A percentile compares a stretch with the other conserved stretches of the same genome.
These are phyloP conservation scores for Phenganax marumi DNA, from an alignment of 92 coral and sea anemone species.

Conservation along the genomic window DNA sequence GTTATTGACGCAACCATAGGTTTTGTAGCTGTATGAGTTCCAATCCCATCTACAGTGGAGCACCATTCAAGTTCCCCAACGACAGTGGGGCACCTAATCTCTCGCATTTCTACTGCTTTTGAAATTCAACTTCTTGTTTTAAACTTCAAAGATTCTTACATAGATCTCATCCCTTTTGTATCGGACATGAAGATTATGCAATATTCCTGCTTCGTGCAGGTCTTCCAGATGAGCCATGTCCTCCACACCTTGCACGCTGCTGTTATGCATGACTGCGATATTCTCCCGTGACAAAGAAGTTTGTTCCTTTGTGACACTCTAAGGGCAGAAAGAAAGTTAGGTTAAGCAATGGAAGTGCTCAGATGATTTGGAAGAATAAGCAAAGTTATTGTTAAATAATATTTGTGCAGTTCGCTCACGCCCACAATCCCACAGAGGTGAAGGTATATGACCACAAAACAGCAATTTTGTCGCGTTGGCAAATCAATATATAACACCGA, in stretches of 20 bases:
- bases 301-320: constrained; percentile 74
- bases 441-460: too few species aligned
- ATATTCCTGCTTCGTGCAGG: constrained; percentile 93
- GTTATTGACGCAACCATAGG: too few species aligned
- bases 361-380: background rate
- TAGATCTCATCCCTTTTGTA: constrained; percentile 83
- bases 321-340: background rate
- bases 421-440: too few species aligned
- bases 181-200: constrained; percentile 87
- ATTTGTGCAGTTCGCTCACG: background rate
- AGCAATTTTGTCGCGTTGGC: too few species aligned
- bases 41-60: too few species aligned
- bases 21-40: too few species aligned
- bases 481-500: too few species aligned
- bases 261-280: constrained; percentile 84
- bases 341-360: background rate
- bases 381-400: background rate
- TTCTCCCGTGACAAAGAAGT: constrained; percentile 78
- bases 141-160: constrained; percentile 61
- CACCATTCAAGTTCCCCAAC: too few species aligned
- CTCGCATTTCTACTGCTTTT: too few species aligned
- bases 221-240: constrained; percentile 99
- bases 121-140: too few species aligned
- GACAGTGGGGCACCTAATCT: too few species aligned
- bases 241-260: constrained; percentile 90